Evolutionary conservation across 2,113 vertebrate genomes (phyloP), one percentile per base, ranked within the genome.

Genomic region (Dissostichus mawsoni): DNA sequence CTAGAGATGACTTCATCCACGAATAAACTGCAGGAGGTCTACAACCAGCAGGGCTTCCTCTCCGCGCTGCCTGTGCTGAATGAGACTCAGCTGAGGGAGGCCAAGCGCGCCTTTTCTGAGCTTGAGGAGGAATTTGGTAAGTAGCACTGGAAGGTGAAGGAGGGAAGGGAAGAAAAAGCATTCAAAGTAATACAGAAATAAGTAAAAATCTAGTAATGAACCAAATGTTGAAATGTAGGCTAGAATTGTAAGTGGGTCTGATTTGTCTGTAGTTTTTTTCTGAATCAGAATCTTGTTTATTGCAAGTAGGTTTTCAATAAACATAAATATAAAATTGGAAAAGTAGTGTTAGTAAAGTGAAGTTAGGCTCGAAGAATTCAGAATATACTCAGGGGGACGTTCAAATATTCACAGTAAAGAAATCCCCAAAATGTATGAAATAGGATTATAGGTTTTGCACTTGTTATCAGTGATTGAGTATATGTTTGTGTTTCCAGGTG

Each of bases 61-160:
- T 90, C 93, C 11, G 74, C 83, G 0, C 72, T 96, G 64, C 78
- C 93, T 7, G 86, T 95, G 16, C 64, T 96, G 72, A 89, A 73
- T 14, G 69, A 90, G 20, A 62, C 74, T 0, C 92, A 96, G 88
- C 91, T 96, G n/a, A 82, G 68, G 62, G 75, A 92, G 8, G 90
- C 93, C 64, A 92, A 65, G 47, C 78, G 70, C 1, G 92, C 92
- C 41, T 95, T 95, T 65, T 78, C 81, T 53, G 76, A 92, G 62
- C 87, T 96, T 79, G 95, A 96, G 90, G 76, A 83, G n/a, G 85
- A 94, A 72, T 94, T 95, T 72, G 94, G 95, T 96, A 78, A 94
- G 92, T 83, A 56, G 7, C n/a, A n/a, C 25, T 25, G 11, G 4
- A 13, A 23, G 18, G 23, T 23, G 18, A 23, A 57, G 14, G 13